A percentile compares a stretch with the other conserved stretches of the same genome.
phyloP scores from a whole-genome alignment of 2,113 vertebrate species.

The Maylandia zebra region DNA sequence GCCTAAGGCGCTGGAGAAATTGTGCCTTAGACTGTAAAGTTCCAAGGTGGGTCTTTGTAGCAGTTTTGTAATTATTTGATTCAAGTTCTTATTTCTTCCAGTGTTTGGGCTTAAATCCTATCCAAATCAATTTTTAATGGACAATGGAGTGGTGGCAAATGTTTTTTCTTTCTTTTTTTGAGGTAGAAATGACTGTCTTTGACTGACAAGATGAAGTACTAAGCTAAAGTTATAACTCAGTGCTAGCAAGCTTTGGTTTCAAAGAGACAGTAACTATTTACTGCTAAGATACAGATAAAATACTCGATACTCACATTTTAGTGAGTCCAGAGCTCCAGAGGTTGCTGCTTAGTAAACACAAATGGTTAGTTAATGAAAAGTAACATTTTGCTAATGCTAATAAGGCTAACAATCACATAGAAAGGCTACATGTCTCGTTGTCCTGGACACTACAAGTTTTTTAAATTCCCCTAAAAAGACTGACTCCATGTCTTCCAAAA shows the following conservation, averaged over 20 bases:
- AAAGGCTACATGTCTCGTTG: background rate
- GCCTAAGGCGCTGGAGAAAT: background rate
- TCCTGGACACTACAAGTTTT: background rate
- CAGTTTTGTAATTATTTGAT: background rate
- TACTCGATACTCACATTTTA: background rate
- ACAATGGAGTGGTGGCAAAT: background rate
- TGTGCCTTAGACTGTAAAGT: accelerated
- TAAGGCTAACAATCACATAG: background rate
- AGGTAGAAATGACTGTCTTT: background rate
- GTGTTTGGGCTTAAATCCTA: background rate
- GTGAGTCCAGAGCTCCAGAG: background rate
- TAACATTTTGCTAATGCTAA: background rate
- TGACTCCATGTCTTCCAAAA: background rate
- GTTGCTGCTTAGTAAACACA: background rate
- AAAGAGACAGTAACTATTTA: background rate
- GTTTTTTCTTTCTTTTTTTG: background rate
- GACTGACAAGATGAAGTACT: background rate
- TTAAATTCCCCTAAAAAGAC: background rate
- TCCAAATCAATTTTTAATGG: background rate
- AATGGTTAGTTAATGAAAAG: background rate
- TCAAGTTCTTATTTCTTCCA: background rate
- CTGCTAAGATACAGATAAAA: background rate
- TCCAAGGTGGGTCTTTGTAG: background rate
- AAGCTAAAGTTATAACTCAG: background rate
- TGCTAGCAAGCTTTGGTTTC: background rate